phyloP scores from a whole-genome alignment of 2,888 invertebrate species.

The Melanchra persicariae region DNA sequence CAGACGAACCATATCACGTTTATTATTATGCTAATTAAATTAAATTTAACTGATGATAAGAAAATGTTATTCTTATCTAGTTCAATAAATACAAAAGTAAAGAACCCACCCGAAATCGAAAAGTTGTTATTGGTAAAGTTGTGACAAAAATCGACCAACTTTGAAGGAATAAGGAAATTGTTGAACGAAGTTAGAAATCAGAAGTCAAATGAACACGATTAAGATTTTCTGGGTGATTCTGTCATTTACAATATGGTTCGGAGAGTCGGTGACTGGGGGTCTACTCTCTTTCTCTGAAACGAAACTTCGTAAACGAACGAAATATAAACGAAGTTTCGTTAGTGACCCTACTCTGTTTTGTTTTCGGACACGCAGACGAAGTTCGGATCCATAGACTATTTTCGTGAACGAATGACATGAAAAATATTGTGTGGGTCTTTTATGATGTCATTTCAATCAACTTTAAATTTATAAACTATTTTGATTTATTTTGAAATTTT shows the following conservation, averaged over 20 bases:
- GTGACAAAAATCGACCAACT: slow-evolving; percentile 1
- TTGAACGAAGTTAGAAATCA: slow-evolving; percentile 7
- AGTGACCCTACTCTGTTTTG: no score
- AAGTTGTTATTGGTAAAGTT: slow-evolving; percentile 9
- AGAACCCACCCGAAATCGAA: neutral
- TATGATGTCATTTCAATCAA: no score
- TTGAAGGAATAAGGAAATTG: slow-evolving; percentile 10
- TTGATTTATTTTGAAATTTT: no score
- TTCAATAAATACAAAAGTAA: neutral
- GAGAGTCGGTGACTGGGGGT: neutral
- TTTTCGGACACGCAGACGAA: no score
- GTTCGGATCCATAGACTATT: no score
- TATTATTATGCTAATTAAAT: neutral
- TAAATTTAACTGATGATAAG: neutral
- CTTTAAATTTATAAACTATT: no score
- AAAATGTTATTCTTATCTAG: neutral
- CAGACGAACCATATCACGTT: neutral
- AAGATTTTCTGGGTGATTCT: slow-evolving; percentile 10
- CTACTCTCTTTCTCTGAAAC: no score
- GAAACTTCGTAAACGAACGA: no score
- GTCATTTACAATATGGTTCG: neutral
- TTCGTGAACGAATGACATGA: no score
- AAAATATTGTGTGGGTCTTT: no score
- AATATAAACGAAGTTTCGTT: no score
- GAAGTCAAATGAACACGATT: slow-evolving; percentile 8